These are phyloP conservation scores for Phoenicopterus ruber DNA, from an alignment of 2,113 vertebrate genomes.

Conservation along the genomic window DNA sequence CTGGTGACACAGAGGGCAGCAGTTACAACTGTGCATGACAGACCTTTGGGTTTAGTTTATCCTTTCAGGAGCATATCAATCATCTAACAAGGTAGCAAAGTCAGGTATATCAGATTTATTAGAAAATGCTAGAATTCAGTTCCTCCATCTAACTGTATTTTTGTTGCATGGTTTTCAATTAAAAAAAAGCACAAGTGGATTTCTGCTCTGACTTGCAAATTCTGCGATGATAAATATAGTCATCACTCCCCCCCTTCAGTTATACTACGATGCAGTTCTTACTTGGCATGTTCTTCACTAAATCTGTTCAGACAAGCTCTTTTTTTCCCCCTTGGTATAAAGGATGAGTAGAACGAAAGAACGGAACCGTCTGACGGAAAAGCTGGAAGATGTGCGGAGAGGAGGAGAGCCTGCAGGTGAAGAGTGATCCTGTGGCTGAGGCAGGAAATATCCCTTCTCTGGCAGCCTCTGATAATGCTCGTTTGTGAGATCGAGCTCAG, in stretches of 20 bases:
- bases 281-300: neutral
- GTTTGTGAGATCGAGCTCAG: neutral
- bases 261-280: neutral
- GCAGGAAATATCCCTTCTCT: neutral
- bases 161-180: neutral
- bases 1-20: neutral
- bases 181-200: neutral
- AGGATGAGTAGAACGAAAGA: neutral
- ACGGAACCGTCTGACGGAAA: neutral
- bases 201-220: constrained; percentile 19
- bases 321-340: neutral
- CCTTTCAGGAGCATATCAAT: neutral
- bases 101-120: neutral
- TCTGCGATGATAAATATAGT: neutral
- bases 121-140: neutral
- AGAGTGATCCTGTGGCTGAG: neutral
- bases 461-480: neutral
- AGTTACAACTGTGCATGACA: neutral
- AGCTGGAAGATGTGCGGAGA: neutral
- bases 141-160: neutral
- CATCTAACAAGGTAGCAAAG: neutral
- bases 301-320: neutral
- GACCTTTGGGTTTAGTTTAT: neutral
- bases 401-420: neutral
- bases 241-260: neutral